Conservation (phyloP, 2,797 vertebrate genomes). For the Spondyliosoma cantharus region DNA sequence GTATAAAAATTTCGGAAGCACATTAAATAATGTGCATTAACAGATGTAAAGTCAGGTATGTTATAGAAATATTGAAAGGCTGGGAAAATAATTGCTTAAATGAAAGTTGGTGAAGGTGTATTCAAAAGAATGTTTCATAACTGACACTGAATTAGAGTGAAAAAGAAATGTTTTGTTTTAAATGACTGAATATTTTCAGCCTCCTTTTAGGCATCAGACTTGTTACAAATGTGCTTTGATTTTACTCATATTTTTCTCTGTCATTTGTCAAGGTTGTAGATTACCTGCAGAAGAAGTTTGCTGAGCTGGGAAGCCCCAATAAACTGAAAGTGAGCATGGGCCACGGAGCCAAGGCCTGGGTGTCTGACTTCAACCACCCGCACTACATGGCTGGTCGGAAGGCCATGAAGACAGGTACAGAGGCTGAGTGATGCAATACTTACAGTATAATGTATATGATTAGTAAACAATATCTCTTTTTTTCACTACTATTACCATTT, state of each 20-base stretch:
- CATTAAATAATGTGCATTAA: neutral
- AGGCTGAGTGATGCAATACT: neutral
- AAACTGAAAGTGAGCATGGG: constrained; percentile 89
- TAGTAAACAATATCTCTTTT: too few relatives aligned
- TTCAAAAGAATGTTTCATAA: too few relatives aligned
- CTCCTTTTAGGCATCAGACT: neutral
- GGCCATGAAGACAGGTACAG: constrained; percentile 93
- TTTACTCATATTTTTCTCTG: neutral
- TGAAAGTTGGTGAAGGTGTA: too few relatives aligned
- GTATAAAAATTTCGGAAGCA: too few relatives aligned
- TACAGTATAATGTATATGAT: neutral
- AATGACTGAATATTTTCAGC: too few relatives aligned
- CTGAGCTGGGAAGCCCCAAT: constrained; percentile 90
- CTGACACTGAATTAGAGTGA: too few relatives aligned
- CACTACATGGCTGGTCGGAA: constrained; percentile 95
- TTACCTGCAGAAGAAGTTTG: constrained; percentile 89
- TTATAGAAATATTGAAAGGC: neutral
- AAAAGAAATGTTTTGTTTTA: neutral
- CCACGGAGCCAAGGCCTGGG: constrained; percentile 96
- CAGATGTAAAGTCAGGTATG: neutral
- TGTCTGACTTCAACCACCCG: constrained; percentile 97
- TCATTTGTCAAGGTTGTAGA: constrained; percentile 83
- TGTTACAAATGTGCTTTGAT: constrained; percentile 2
- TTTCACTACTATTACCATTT: too few relatives aligned
- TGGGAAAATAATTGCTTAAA: too few relatives aligned